Base-by-base conservation (phyloP, 2,888 invertebrate species). In the Chrysolina americana region DNA sequence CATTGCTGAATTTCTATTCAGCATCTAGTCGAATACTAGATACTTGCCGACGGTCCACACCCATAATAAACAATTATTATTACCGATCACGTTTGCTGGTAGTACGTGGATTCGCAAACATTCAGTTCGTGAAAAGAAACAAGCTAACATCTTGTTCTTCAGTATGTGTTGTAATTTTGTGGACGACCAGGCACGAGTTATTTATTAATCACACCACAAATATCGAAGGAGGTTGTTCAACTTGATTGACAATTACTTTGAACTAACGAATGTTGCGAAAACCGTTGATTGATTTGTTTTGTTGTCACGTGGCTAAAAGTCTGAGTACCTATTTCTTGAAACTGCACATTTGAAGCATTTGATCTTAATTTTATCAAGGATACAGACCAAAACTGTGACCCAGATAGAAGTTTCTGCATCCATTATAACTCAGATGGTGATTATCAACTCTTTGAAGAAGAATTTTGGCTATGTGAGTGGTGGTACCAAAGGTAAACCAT, bases 51-150 rank as follows among this genome's bases (percentile, higher is more conserved):
- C 53, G 21, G 21, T 53, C 53, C 53, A 21, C 21, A 13, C 53
- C 53, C 53, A 53, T 53, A 53, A 53, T 53, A 21, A 53, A 53
- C 53, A 53, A 53, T 66, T 66, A 50, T 28, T 36, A 28, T 66
- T 50, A 66, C 66, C n/a, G 13, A 50, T n/a, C 66, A 66, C 66
- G 66, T 66, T 48, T 28, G 36, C 53, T 53, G 53, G 17, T 9
- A 15, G 48, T 66, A 66, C 50, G 66, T 66, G 66, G 36, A 66
- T 66, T 66, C 19, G 48, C 66, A 66, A 23, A 66, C 66, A 53
- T 53, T 53, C 11, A 53, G 5, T 53, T 53, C 53, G 53, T 53
- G 53, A 48, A 50, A 66, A 66, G 50, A 17, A 66, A 66, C 66
- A 44, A 64, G 44, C 65, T 13, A 53, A 53, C 21, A 53, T 53